Conservation (phyloP, 1,140 invertebrate genomes). For the Diprion similis region DNA sequence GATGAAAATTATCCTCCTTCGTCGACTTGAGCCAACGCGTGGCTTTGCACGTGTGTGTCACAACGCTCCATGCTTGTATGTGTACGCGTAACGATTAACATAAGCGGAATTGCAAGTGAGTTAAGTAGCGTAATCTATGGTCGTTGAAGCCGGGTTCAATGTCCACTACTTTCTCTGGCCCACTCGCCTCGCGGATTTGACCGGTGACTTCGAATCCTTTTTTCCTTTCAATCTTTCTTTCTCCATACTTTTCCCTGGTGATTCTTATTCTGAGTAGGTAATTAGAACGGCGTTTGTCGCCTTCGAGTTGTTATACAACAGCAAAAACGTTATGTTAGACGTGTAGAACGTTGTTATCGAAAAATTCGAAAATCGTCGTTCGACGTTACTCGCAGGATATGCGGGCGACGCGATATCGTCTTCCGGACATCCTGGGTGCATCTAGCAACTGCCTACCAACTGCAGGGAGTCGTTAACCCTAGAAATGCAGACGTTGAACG, state of each 20-base stretch:
- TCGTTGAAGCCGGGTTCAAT: conserved; percentile 41
- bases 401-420: conserved; percentile 37
- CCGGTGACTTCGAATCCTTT: background rate
- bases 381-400: conserved; percentile 34
- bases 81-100: background rate
- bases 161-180: conserved; percentile 49
- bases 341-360: background rate
- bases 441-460: conserved; percentile 26
- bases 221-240: too few species aligned
- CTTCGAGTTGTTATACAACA: background rate
- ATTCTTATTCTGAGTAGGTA: background rate
- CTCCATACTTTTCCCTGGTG: background rate
- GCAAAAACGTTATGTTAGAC: background rate
- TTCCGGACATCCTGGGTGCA: conserved; percentile 46
- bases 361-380: background rate
- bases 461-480: conserved; percentile 44
- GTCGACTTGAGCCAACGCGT: too few species aligned
- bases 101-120: conserved; percentile 27
- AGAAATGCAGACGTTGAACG: conserved; percentile 20
- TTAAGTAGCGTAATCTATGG: conserved; percentile 39
- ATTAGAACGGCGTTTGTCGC: background rate
- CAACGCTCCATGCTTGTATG: background rate
- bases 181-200: conserved; percentile 27
- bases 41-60: too few species aligned
- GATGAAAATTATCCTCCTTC: too few species aligned